phyloP scores from a whole-genome alignment of 2,888 invertebrate species.

The Ernsta delagoae region DNA sequence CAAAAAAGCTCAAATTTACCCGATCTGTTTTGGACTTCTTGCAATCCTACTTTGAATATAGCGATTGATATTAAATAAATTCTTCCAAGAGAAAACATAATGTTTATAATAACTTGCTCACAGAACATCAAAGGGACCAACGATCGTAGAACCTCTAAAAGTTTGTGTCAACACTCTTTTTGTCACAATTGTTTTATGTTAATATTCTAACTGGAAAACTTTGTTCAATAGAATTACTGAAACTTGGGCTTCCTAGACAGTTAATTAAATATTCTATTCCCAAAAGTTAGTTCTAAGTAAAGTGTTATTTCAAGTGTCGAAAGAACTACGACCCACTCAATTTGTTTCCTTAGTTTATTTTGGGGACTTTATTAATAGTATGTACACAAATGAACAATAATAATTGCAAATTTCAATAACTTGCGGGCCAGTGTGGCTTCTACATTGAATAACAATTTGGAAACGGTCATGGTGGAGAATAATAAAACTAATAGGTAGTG shows the following conservation, averaged over 20 bases:
- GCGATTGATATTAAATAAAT: too few relatives aligned
- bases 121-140: neutral
- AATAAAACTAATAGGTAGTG: neutral
- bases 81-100: too few relatives aligned
- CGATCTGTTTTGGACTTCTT: too few relatives aligned
- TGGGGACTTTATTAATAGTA: conserved; percentile 19
- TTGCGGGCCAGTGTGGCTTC: conserved; percentile 4
- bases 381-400: conserved; percentile 21
- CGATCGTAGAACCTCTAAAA: neutral
- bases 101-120: neutral
- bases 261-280: conserved; percentile 10
- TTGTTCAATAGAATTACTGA: conserved; percentile 5
- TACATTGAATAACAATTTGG: conserved; percentile 23
- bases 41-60: too few relatives aligned
- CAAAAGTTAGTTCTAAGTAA: conserved; percentile 9
- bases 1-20: too few relatives aligned
- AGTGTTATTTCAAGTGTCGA: conserved; percentile 18
- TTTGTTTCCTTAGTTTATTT: conserved; percentile 28
- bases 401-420: conserved; percentile 25
- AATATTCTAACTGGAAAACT: conserved; percentile 10
- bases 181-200: conserved; percentile 1
- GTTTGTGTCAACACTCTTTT: conserved; percentile 5
- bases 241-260: conserved; percentile 1
- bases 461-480: conserved; percentile 17
- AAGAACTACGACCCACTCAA: conserved; percentile 7